These are phyloP conservation scores for Parauchenoglanis punctatus DNA, from an alignment of 2,797 vertebrate species.

Conservation along the genomic window DNA sequence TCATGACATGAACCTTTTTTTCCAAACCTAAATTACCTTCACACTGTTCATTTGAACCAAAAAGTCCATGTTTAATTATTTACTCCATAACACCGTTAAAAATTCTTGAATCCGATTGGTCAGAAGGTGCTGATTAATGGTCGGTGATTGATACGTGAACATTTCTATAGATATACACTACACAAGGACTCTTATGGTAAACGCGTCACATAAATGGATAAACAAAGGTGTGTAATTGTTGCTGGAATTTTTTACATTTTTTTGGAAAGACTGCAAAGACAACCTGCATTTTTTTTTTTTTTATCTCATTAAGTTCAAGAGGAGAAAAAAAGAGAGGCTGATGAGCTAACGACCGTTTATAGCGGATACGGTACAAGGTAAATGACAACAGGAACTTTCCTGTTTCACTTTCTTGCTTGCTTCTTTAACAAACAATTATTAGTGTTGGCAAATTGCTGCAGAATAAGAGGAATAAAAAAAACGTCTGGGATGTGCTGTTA, in stretches of 20 bases:
- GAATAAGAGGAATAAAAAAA: no score
- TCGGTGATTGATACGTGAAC: neutral
- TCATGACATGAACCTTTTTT: neutral
- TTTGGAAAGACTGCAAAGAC: no score
- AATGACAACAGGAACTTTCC: no score
- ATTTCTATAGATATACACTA: neutral
- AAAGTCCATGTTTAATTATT: neutral
- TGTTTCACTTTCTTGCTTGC: no score
- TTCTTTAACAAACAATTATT: no score
- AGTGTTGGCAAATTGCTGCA: no score
- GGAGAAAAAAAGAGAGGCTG: neutral
- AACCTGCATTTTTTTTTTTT: neutral
- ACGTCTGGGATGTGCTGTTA: no score
- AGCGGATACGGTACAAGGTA: no score
- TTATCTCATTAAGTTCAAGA: no score
- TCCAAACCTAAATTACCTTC: neutral
- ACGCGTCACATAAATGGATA: neutral
- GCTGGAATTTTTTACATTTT: no score
- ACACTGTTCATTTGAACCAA: no score
- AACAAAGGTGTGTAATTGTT: no score
- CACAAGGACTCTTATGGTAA: neutral
- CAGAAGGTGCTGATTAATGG: neutral
- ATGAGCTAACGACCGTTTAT: neutral
- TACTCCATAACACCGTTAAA: neutral
- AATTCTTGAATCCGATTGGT: neutral